phyloP scores from a whole-genome alignment of 2,888 invertebrate species.

The Xestia sexstrigata region DNA sequence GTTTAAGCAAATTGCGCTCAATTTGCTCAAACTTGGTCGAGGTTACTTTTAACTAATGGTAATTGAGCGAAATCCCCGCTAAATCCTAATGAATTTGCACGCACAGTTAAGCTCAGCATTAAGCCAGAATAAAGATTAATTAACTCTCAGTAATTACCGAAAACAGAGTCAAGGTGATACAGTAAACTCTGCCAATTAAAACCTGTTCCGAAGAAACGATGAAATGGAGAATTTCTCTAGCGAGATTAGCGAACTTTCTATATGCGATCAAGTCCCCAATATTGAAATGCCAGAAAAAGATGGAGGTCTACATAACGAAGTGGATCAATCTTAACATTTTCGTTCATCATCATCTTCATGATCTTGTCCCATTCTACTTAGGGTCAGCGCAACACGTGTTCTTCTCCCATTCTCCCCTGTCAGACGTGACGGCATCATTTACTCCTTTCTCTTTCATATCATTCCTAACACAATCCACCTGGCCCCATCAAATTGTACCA shows the following conservation, averaged over 20 bases:
- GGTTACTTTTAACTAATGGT: conserved; percentile 29
- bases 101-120: conserved; percentile 33
- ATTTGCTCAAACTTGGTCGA: background rate
- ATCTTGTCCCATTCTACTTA: too few species aligned
- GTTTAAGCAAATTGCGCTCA: conserved; percentile 33
- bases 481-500: background rate
- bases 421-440: background rate
- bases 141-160: conserved; percentile 46
- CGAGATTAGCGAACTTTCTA: background rate
- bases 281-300: background rate
- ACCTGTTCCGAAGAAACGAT: background rate
- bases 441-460: background rate
- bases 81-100: conserved; percentile 51
- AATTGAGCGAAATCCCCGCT: conserved; percentile 53
- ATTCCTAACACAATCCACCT: background rate
- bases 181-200: conserved; percentile 17
- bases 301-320: background rate
- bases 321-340: background rate
- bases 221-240: background rate
- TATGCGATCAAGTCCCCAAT: background rate
- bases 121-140: conserved; percentile 58
- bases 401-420: background rate
- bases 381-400: too few species aligned
- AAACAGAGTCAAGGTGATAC: conserved; percentile 16
- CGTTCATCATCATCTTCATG: background rate